These are phyloP conservation scores for Lipophrys pholis DNA, from an alignment of 2,113 vertebrate species.

Conservation along the genomic window DNA sequence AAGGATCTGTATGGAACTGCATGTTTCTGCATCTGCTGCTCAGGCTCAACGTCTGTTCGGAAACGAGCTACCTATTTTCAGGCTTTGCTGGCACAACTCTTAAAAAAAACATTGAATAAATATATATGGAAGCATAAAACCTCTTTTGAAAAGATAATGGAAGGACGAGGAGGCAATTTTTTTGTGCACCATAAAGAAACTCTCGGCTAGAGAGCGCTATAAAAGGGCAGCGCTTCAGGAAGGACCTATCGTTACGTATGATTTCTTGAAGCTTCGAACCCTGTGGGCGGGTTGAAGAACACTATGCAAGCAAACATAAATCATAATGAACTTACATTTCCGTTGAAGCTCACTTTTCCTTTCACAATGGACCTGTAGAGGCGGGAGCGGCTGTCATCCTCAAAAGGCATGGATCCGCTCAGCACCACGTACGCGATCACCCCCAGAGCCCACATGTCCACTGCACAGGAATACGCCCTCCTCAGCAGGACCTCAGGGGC, in stretches of 20 bases:
- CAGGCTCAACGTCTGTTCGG: not conserved
- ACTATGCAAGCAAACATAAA: not conserved
- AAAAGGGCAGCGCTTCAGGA: too few relatives aligned
- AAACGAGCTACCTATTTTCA: not conserved
- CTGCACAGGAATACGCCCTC: constrained; percentile 60
- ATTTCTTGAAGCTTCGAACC: too few relatives aligned
- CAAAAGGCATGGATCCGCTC: constrained; percentile 77
- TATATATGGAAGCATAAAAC: too few relatives aligned
- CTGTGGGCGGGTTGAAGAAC: too few relatives aligned
- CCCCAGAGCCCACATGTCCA: constrained; percentile 80
- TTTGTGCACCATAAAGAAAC: not conserved
- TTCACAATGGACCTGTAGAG: constrained; percentile 75
- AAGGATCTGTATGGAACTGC: not conserved
- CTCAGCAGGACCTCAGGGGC: constrained; percentile 76
- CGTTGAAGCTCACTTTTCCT: constrained; percentile 71
- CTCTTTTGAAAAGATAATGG: not conserved
- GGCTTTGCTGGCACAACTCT: not conserved
- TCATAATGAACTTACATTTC: constrained; percentile 62
- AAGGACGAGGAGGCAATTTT: not conserved
- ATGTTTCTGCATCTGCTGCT: not conserved
- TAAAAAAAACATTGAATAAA: too few relatives aligned
- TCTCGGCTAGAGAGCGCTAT: too few relatives aligned
- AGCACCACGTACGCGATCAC: constrained; percentile 77
- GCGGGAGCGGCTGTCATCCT: constrained; percentile 63
- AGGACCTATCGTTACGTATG: too few relatives aligned